Conservation (phyloP, 2,113 vertebrate species). For the Sorex fumeus region DNA sequence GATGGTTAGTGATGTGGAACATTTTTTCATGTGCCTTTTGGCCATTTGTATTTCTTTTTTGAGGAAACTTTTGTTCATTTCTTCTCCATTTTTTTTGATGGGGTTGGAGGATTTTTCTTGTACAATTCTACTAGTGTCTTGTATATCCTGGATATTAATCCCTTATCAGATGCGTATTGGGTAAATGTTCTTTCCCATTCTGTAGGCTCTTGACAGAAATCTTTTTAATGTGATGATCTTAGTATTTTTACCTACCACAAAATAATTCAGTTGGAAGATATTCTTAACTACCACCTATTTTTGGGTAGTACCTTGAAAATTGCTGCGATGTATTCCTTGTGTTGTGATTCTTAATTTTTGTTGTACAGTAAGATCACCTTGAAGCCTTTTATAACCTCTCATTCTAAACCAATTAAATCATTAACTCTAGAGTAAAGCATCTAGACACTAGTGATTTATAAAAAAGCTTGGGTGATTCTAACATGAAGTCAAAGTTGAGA, state of each 20-base stretch:
- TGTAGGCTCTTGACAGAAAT: too few species aligned
- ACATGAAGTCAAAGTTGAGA: neutral
- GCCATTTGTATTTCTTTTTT: too few species aligned
- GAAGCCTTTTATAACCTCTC: conserved; percentile 47
- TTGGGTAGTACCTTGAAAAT: neutral
- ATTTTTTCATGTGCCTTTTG: too few species aligned
- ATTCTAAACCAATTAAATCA: conserved; percentile 55
- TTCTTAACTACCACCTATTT: neutral
- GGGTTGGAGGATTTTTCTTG: too few species aligned
- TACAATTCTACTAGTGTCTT: too few species aligned
- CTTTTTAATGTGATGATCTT: too few species aligned
- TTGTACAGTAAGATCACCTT: conserved; percentile 46
- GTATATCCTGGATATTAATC: too few species aligned
- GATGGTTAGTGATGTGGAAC: too few species aligned
- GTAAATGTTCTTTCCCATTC: too few species aligned
- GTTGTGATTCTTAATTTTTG: conserved; percentile 1
- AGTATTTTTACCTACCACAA: neutral
- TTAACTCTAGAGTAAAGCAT: conserved; percentile 23
- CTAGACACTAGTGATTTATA: neutral
- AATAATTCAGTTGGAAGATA: conserved; percentile 32
- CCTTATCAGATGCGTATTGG: too few species aligned
- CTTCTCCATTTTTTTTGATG: too few species aligned
- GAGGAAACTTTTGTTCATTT: too few species aligned
- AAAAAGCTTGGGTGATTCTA: conserved; percentile 43
- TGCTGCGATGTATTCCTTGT: neutral